Percentiles rank a stretch among this genome's conserved stretches.
phyloP scores from a whole-genome alignment of 2,888 invertebrate genomes.

The Lycaena phlaeas region DNA sequence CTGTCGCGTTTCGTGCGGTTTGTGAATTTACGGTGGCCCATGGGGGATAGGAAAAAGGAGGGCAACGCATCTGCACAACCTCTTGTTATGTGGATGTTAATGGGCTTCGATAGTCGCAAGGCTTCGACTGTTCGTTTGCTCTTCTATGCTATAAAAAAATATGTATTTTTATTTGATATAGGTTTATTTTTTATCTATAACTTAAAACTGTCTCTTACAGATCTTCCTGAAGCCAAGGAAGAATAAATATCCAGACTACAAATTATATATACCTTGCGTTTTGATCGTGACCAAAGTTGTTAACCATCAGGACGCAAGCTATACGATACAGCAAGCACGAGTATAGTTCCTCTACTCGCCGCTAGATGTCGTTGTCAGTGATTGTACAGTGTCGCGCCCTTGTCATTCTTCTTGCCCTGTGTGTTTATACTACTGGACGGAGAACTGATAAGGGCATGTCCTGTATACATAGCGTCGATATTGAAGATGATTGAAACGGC shows the following conservation, averaged over 20 bases:
- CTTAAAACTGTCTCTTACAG: no score
- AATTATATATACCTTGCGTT: slow-evolving; percentile 1
- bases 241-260: neutral
- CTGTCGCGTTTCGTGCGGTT: no score
- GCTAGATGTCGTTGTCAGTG: slow-evolving; percentile 28
- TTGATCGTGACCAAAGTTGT: neutral
- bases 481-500: slow-evolving; percentile 13
- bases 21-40: no score
- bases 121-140: no score
- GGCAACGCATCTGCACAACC: no score
- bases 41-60: no score
- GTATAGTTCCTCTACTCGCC: slow-evolving; percentile 23
- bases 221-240: neutral
- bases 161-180: no score
- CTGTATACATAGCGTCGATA: slow-evolving; percentile 30
- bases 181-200: no score
- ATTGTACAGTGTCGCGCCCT: slow-evolving; percentile 76
- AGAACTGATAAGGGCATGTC: slow-evolving; percentile 98
- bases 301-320: slow-evolving; percentile 9
- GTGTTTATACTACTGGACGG: slow-evolving; percentile 90
- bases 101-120: no score
- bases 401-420: slow-evolving; percentile 97
- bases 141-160: no score
- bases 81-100: no score
- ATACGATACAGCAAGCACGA: neutral